Base-by-base conservation (phyloP, 2,888 invertebrate species). In the Trissolcus japonicus region DNA sequence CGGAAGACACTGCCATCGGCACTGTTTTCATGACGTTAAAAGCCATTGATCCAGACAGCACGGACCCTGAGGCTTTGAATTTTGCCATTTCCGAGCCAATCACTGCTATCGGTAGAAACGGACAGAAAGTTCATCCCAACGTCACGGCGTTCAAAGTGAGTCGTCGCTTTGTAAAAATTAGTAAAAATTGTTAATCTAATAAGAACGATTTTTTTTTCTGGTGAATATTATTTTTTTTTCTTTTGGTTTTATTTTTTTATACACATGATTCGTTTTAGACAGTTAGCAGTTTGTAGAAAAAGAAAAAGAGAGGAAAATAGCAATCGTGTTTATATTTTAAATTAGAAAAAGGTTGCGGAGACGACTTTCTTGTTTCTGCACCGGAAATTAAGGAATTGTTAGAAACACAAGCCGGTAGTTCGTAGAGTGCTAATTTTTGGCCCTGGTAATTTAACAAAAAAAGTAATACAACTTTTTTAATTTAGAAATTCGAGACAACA, bases 41-140 rank as follows among this genome's bases (percentile, higher is more conserved):
- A 60, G 96, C 96, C 0, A 91, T 92, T 14, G 96, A 96, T 90
- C 95, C 95, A 0, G 96, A 96, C 86, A 94, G 95, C 4, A 91
- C 91, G 9, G 92, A 93, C 46, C 91, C 92, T 19, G 93, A 93
- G 57, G 93, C 93, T 4, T 88, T 96, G 16, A 90, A 92, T 69
- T 95, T 91, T 81, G 91, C 92, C 0, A 91, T 91, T 0, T 93
- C 94, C 2, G 94, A 93, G 82, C 92, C 93, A 0, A 94, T 96
- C 19, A 93, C 93, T 0, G 96, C 96, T 0, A 92, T 95, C 2
- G 96, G 96, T 83, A 95, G 94, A 81, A 94, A 96, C 86, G 95
- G 96, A 9, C 94, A 94, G 80, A 94, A 94, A 89, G 94, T 94
- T 51, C 83, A 83, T 51, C 83, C 86, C 14, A 86, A 84, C 59